phyloP scores from a whole-genome alignment of 2,113 vertebrate species.

The Setophaga coronata region DNA sequence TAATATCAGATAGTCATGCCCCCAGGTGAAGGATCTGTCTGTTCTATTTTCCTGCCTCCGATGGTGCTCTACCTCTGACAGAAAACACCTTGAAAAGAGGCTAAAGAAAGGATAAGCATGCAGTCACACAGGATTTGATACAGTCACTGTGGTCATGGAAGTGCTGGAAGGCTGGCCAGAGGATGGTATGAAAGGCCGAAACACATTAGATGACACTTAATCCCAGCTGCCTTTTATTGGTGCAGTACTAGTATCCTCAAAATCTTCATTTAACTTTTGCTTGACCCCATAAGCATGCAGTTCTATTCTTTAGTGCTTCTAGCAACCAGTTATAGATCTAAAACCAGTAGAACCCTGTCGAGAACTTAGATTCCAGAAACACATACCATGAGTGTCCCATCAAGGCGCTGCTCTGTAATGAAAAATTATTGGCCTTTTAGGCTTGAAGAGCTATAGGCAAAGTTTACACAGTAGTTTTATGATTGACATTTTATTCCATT shows the following conservation, averaged over 20 bases:
- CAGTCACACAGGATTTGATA: background rate
- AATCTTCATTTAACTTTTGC: background rate
- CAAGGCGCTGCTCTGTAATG: background rate
- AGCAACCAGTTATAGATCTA: background rate
- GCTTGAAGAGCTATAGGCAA: background rate
- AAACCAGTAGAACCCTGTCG: background rate
- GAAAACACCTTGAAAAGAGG: background rate
- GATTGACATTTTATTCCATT: background rate
- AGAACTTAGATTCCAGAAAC: background rate
- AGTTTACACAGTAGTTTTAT: background rate
- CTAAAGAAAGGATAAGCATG: background rate
- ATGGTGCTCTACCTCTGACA: background rate
- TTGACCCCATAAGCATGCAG: background rate
- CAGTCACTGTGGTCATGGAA: background rate
- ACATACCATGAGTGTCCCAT: accelerated
- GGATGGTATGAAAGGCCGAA: background rate
- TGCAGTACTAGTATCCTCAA: background rate
- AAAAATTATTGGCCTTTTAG: background rate
- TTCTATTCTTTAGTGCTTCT: background rate
- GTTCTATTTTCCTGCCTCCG: background rate
- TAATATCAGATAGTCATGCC: background rate
- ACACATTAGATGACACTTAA: background rate
- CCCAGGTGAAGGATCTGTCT: background rate
- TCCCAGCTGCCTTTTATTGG: background rate
- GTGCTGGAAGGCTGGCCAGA: background rate